Evolutionary conservation across 2,797 vertebrate genomes (phyloP).

Genomic region (Brotula barbata): DNA sequence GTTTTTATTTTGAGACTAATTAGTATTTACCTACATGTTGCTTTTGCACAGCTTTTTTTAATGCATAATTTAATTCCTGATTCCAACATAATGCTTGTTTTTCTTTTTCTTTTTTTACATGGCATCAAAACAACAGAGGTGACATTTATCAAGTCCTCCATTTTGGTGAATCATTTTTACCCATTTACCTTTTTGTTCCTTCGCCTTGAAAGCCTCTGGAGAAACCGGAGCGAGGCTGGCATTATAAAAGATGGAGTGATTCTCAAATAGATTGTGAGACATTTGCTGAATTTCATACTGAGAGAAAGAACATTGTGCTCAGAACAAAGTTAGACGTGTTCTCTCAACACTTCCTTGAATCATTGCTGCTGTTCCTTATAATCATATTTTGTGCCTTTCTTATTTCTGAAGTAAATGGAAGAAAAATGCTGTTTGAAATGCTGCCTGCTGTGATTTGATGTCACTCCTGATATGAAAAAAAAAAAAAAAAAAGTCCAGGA

Average conservation of each 20-base stretch:
- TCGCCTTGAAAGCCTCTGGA: conserved; percentile 24
- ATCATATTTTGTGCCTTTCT: conserved; percentile 42
- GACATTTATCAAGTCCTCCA: conserved; percentile 27
- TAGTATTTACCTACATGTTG: too few relatives aligned
- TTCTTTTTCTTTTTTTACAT: too few relatives aligned
- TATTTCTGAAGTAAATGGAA: conserved; percentile 22
- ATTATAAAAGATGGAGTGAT: conserved; percentile 49
- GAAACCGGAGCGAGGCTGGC: conserved; percentile 20
- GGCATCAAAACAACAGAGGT: background rate
- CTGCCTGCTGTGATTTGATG: conserved; percentile 23
- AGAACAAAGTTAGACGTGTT: conserved; percentile 24
- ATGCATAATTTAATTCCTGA: too few relatives aligned
- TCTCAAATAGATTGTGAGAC: conserved; percentile 60
- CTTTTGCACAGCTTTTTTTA: too few relatives aligned
- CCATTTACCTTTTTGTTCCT: conserved; percentile 32
- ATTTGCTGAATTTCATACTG: conserved; percentile 39
- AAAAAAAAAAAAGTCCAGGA: background rate
- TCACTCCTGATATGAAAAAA: background rate
- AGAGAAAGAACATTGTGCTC: conserved; percentile 12
- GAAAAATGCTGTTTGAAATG: conserved; percentile 17
- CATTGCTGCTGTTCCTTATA: conserved; percentile 33
- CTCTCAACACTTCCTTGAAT: conserved; percentile 25
- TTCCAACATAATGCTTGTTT: background rate
- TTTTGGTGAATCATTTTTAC: conserved; percentile 27
- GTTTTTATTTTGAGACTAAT: too few relatives aligned